phyloP scores from a whole-genome alignment of 2,888 invertebrate species.

The Pristionchus fissidentatus region DNA sequence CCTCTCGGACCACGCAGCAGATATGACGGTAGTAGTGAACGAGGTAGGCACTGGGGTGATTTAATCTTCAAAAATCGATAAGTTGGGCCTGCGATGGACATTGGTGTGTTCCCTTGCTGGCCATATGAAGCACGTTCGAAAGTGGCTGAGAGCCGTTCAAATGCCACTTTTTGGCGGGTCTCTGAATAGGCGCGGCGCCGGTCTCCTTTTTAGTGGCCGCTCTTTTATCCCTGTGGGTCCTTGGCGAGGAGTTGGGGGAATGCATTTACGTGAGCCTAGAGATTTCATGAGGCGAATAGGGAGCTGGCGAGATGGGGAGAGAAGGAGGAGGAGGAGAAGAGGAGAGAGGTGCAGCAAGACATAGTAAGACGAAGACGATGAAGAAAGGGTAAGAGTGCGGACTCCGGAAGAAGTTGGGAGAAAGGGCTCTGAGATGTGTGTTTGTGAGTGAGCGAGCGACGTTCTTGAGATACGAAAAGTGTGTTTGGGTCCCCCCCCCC shows the following conservation, averaged over 20 bases:
- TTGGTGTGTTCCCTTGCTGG: too few relatives aligned
- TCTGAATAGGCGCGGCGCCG: too few relatives aligned
- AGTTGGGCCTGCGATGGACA: too few relatives aligned
- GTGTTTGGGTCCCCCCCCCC: background rate
- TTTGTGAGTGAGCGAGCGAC: background rate
- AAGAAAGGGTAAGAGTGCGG: background rate
- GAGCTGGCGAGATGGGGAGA: conserved; percentile 14
- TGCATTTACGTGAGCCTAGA: conserved; percentile 28
- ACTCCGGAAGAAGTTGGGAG: background rate
- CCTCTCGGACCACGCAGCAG: background rate
- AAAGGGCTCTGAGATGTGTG: background rate
- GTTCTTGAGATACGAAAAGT: too few relatives aligned
- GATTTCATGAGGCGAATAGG: conserved; percentile 34
- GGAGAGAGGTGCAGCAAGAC: background rate
- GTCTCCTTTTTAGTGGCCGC: background rate
- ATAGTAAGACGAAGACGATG: too few relatives aligned
- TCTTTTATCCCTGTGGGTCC: too few relatives aligned
- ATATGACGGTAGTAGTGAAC: conserved; percentile 5
- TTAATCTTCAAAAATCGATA: too few relatives aligned
- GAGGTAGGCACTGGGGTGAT: too few relatives aligned
- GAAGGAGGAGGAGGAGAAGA: background rate
- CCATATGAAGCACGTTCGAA: too few relatives aligned
- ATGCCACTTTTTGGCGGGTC: too few relatives aligned
- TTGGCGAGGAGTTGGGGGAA: too few relatives aligned
- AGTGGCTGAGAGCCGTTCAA: too few relatives aligned